Evolutionary conservation across 2,113 vertebrate genomes (phyloP).

Genomic region (Atherinomorus stipes): DNA sequence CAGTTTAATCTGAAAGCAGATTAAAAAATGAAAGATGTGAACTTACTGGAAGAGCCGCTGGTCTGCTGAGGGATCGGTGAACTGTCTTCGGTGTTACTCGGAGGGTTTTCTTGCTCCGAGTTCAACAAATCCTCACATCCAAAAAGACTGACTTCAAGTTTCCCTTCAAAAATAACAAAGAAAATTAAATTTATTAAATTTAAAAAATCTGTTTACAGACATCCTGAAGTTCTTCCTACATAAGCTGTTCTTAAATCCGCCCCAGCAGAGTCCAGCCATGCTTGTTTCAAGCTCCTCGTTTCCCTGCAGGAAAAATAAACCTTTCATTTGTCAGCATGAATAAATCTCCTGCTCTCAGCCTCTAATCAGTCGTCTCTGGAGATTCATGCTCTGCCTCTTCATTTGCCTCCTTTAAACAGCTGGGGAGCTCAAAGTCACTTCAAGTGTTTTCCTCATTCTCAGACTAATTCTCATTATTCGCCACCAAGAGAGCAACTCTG

Average conservation of each 20-base stretch:
- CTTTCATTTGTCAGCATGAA: slow-evolving; percentile 38
- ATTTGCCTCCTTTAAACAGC: slow-evolving; percentile 26
- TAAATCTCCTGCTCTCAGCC: slow-evolving; percentile 31
- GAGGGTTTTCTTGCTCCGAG: slow-evolving; percentile 17
- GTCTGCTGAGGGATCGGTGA: slow-evolving; percentile 14
- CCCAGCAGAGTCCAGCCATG: not conserved
- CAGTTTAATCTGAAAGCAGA: not conserved
- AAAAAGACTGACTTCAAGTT: slow-evolving; percentile 71
- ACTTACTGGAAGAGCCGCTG: slow-evolving; percentile 23
- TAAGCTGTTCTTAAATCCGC: too few species aligned
- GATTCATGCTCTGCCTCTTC: slow-evolving; percentile 18
- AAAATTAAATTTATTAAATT: not conserved
- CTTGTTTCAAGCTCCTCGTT: not conserved
- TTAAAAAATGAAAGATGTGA: not conserved
- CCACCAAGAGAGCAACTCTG: slow-evolving; percentile 41
- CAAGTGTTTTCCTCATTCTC: slow-evolving; percentile 18
- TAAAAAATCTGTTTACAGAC: too few species aligned
- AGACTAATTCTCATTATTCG: slow-evolving; percentile 21
- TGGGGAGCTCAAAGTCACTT: slow-evolving; percentile 38
- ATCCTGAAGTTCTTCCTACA: too few species aligned
- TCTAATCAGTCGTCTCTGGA: slow-evolving; percentile 35
- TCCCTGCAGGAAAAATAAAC: slow-evolving; percentile 28
- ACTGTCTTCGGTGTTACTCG: slow-evolving; percentile 9
- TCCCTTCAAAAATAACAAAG: slow-evolving; percentile 46
- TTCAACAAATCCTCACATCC: slow-evolving; percentile 73